Conservation (phyloP, 2,797 vertebrate genomes). For the Phalanger gymnotis region DNA sequence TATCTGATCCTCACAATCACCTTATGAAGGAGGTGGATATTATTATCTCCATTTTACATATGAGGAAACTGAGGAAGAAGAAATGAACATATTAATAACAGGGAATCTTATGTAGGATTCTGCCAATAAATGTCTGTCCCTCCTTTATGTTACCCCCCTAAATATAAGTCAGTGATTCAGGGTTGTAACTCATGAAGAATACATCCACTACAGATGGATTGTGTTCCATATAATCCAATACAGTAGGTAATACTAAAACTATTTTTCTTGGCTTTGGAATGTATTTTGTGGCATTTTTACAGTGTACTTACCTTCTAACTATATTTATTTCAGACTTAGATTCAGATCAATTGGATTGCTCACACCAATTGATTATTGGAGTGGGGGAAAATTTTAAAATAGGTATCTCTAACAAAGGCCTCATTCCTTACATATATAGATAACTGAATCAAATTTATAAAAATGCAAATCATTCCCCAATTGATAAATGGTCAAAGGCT, state of each 20-base stretch:
- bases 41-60: not conserved
- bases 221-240: not conserved
- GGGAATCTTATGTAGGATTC: not conserved
- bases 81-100: not conserved
- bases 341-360: not conserved
- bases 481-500: too few relatives aligned
- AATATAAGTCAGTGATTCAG: not conserved
- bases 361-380: not conserved
- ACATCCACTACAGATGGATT: not conserved
- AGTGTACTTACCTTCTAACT: not conserved
- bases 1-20: not conserved
- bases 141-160: not conserved
- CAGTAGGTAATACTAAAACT: not conserved
- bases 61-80: not conserved
- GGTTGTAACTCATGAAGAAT: not conserved
- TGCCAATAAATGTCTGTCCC: not conserved
- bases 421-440: too few relatives aligned
- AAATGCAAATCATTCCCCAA: too few relatives aligned
- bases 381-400: too few relatives aligned
- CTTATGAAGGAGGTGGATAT: not conserved
- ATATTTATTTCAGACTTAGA: not conserved
- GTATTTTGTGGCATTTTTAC: not conserved
- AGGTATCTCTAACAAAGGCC: too few relatives aligned
- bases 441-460: too few relatives aligned
- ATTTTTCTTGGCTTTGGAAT: not conserved